These are phyloP conservation scores for Phoenicopterus ruber DNA, from an alignment of 2,113 vertebrate species.

Conservation along the genomic window DNA sequence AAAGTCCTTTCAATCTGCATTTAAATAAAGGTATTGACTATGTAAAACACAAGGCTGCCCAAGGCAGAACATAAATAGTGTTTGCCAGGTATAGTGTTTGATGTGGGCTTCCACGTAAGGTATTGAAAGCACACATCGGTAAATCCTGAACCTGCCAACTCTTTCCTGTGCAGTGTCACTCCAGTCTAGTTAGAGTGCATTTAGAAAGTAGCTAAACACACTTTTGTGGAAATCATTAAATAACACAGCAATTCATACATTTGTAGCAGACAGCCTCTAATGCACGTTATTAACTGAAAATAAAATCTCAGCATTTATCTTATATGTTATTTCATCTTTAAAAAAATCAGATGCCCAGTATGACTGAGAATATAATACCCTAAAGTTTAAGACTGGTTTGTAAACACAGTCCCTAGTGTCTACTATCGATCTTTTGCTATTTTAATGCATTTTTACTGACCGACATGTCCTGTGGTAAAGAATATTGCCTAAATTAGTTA, in stretches of 20 bases:
- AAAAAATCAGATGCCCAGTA: slow-evolving; percentile 53
- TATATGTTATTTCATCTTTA: slow-evolving; percentile 56
- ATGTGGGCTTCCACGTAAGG: background rate
- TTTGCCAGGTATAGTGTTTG: slow-evolving; percentile 28
- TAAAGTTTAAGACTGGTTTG: slow-evolving; percentile 78
- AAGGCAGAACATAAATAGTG: background rate
- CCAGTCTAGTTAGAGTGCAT: slow-evolving; percentile 49
- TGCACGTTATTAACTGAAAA: slow-evolving; percentile 58
- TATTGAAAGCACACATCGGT: slow-evolving; percentile 6
- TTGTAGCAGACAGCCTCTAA: slow-evolving; percentile 45
- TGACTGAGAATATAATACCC: slow-evolving; percentile 76
- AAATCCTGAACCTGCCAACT: slow-evolving; percentile 40
- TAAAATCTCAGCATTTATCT: slow-evolving; percentile 61
- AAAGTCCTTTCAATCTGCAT: slow-evolving; percentile 7
- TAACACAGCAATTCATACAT: slow-evolving; percentile 49
- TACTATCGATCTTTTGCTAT: slow-evolving; percentile 85
- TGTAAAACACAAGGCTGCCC: slow-evolving; percentile 17
- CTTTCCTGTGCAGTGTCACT: slow-evolving; percentile 48
- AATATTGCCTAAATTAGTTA: slow-evolving; percentile 94
- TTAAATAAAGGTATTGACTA: slow-evolving; percentile 28
- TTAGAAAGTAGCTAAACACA: slow-evolving; percentile 51
- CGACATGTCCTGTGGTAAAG: slow-evolving; percentile 86
- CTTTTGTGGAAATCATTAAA: slow-evolving; percentile 53
- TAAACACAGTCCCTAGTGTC: slow-evolving; percentile 79
- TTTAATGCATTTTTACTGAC: slow-evolving; percentile 88